phyloP scores from a whole-genome alignment of 2,797 vertebrate species.

The Amazona finschi region DNA sequence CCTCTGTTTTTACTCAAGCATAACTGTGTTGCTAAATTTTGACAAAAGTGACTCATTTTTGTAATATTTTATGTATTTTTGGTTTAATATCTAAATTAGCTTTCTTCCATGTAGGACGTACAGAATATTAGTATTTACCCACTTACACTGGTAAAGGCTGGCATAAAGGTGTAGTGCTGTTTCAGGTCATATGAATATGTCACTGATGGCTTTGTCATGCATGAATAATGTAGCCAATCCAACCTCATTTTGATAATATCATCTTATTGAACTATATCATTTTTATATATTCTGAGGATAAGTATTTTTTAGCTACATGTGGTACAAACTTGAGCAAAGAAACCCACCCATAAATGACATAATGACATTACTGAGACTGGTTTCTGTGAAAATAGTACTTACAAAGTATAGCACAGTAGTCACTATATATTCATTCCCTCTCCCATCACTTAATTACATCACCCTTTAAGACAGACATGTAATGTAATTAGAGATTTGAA shows the following conservation, averaged over 20 bases:
- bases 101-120: neutral
- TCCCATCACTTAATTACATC: slow-evolving; percentile 94
- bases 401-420: slow-evolving; percentile 57
- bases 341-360: slow-evolving; percentile 29
- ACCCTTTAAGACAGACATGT: slow-evolving; percentile 89
- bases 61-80: neutral
- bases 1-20: neutral
- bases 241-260: neutral
- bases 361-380: slow-evolving; percentile 43
- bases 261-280: neutral
- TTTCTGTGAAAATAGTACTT: slow-evolving; percentile 73
- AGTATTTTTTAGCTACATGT: slow-evolving; percentile 19
- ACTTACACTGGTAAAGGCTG: neutral
- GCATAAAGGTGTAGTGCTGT: neutral
- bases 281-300: neutral
- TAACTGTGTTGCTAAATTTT: neutral
- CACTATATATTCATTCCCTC: slow-evolving; percentile 68
- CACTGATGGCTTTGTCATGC: neutral
- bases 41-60: neutral
- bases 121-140: neutral
- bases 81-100: neutral
- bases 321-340: slow-evolving; percentile 11
- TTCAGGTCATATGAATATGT: neutral
- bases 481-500: slow-evolving; percentile 97
- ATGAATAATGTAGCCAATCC: neutral